These are phyloP conservation scores for Xyrauchen texanus DNA, from an alignment of 2,113 vertebrate genomes.

Conservation along the genomic window DNA sequence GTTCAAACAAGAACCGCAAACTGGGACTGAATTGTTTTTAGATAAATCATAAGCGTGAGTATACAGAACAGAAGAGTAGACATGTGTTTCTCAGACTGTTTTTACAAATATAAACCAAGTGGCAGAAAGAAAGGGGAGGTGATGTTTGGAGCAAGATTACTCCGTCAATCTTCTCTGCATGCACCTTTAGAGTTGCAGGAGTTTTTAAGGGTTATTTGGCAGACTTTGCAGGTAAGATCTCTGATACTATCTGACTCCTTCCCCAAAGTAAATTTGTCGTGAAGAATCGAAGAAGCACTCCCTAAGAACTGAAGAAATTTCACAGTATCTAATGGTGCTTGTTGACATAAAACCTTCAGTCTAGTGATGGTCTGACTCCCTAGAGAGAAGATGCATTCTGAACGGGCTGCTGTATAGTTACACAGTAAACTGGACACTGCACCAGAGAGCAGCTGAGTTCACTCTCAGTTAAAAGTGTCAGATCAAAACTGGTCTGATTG, in stretches of 20 bases:
- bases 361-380: conserved; percentile 29
- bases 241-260: conserved; percentile 64
- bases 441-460: conserved; percentile 27
- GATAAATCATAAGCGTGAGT: background rate
- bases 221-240: conserved; percentile 56
- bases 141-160: conserved; percentile 24
- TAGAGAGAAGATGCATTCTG: background rate
- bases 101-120: background rate
- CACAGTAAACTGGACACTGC: conserved; percentile 8
- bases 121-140: background rate
- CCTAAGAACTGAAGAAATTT: conserved; percentile 69
- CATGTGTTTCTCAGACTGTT: background rate
- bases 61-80: background rate
- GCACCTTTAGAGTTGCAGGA: conserved; percentile 7
- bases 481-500: conserved; percentile 48
- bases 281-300: conserved; percentile 54
- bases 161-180: conserved; percentile 9
- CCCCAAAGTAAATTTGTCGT: conserved; percentile 66
- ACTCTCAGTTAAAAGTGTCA: conserved; percentile 11
- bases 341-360: conserved; percentile 58
- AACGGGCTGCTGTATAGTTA: background rate
- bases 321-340: conserved; percentile 61
- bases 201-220: conserved; percentile 60
- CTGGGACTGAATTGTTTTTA: too few species aligned
- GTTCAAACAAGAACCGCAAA: too few species aligned